Evolutionary conservation across 2,113 vertebrate genomes (phyloP), one percentile per base, ranked within the genome.

Genomic region (Indicator maculatus): DNA sequence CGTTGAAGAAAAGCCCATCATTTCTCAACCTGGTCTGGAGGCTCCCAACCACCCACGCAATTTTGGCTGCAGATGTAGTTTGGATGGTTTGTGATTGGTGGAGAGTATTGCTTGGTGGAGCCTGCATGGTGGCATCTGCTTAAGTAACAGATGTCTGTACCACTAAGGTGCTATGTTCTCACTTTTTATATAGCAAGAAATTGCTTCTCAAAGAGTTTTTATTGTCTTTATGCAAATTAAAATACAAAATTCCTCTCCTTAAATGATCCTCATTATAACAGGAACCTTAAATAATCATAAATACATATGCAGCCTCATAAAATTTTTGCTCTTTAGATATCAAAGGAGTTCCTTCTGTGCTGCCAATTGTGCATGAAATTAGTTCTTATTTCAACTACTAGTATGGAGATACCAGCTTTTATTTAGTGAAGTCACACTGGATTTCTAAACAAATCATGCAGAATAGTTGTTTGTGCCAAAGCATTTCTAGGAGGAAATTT

Each of bases 191-290:
- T 78, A 92, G 88, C 84, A 82, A 90, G 93, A 97, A 98, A 98
- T 97, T 95, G 92, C 97, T 98, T 95, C 91, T 96, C 94, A 86
- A 97, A 97, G 97, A 97, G 83, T 97, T 98, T 97, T 98, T 97
- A 98, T 97, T 98, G 96, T 97, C 91, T 98, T 98, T 97, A 98
- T 98, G 97, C 97, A 98, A 98, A 98, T 98, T 92, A 95, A 97
- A 97, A 97, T 91, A 96, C 75, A 89, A 96, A 95, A 93, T 84
- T 96, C 87, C 86, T 95, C 91, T 97, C 95, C 94, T 97, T 97
- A 97, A 97, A 98, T 92, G 76, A 88, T 96, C 89, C 74, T 97
- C 93, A 94, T 96, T 94, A 95, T 95, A 84, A 96, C 92, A 84
- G 92, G 96, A 96, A 95, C 94, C 90, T 96, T 97, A 96, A 96